These are phyloP conservation scores for Eremobia ochroleuca DNA, from an alignment of 2,888 invertebrate genomes.

Conservation along the genomic window DNA sequence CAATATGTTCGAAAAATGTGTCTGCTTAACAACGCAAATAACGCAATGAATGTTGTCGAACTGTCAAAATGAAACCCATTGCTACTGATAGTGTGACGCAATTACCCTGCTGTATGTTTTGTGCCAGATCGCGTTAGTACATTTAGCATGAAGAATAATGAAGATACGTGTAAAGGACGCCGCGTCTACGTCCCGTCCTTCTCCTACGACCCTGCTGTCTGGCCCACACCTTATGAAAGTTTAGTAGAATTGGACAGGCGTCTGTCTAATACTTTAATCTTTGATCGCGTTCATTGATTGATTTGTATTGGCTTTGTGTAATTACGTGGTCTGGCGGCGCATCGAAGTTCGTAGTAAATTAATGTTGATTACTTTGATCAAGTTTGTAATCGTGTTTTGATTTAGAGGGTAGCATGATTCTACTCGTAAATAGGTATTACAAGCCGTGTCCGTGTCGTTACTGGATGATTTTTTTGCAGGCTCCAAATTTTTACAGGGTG, in stretches of 20 bases:
- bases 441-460: no score
- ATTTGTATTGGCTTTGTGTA: conserved; percentile 38
- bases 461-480: no score
- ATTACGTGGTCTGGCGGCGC: conserved; percentile 22
- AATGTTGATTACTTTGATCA: conserved; percentile 24
- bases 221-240: conserved; percentile 18
- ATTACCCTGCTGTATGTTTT: no score
- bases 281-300: conserved; percentile 56
- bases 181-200: background rate
- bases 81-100: no score
- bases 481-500: no score
- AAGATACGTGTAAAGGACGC: background rate
- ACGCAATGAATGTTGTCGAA: no score
- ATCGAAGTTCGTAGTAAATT: conserved; percentile 31
- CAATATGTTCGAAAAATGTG: no score
- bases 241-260: conserved; percentile 10
- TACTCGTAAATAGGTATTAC: background rate
- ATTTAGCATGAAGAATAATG: background rate
- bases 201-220: background rate
- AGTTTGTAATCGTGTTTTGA: conserved; percentile 5
- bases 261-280: conserved; percentile 44
- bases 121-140: background rate
- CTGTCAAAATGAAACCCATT: no score
- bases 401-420: background rate
- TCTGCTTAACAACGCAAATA: no score